Evolutionary conservation across 2,797 vertebrate genomes (phyloP), one percentile per base, ranked within the genome.

Genomic region (Petrocephalus schoutedeni): DNA sequence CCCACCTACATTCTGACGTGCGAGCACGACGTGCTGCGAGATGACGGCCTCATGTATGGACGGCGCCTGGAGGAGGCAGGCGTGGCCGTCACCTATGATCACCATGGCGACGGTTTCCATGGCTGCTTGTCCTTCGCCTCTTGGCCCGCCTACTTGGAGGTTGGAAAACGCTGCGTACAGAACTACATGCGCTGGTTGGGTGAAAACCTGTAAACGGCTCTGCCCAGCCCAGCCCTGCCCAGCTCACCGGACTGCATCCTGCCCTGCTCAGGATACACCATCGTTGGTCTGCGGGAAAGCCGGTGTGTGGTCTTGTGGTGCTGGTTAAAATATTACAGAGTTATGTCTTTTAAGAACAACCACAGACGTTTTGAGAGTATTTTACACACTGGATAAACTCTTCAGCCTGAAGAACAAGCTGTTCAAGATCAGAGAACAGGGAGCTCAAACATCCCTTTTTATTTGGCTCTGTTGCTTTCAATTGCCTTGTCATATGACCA

Each of bases 41-140:
- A 99, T 0, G 98, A 99, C 0, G 98, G 98, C 0, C 91, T 96
- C 90, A 98, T 99, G 98, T 99, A 99, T 2, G 97, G 93, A 6
- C 92, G 91, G 54, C 96, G 97, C 3, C 89, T 99, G 90, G 94
- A 95, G 94, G 94, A 95, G 0, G 97, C 96, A 0, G 97, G 97
- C 0, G 96, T 99, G 28, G 83, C 94, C 0, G 97, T 99, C 90
- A 97, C 96, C 10, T 94, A 94, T 0, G 98, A 99, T 77, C 97
- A 99, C 94, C 96, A 98, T 0, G 94, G 96, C 82, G 97, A 99
- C 86, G 97, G 97, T 21, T 99, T 99, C 89, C 98, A 99, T 0
- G 98, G 97, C 67, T 98, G 97, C 92, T 96, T 99, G 95, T 95
- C 97, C 89, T 99, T 99, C 49, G 96, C 97, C 0, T 92, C 93